Conservation (phyloP, 2,797 vertebrate genomes). For the Phalanger gymnotis region DNA sequence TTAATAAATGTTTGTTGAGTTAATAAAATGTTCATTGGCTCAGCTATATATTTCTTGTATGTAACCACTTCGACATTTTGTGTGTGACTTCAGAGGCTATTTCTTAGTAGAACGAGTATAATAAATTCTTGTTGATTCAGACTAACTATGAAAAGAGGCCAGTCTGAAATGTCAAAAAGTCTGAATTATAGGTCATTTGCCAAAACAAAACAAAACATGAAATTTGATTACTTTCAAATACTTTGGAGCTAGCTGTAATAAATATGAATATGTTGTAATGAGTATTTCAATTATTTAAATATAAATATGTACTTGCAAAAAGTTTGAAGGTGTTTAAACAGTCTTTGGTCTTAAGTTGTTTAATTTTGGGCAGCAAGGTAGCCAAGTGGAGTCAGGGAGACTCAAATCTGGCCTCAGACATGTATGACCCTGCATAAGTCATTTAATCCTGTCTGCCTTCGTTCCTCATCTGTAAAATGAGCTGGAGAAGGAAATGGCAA, state of each 20-base stretch:
- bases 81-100: not conserved
- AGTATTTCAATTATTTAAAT: not conserved
- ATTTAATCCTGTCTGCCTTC: not conserved
- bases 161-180: not conserved
- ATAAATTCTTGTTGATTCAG: not conserved
- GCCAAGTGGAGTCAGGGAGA: not conserved
- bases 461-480: not conserved
- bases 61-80: not conserved
- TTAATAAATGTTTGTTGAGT: not conserved
- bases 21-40: not conserved
- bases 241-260: not conserved
- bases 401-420: not conserved
- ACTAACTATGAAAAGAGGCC: not conserved
- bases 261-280: not conserved
- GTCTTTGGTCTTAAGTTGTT: not conserved
- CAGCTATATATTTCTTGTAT: not conserved
- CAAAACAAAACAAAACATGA: not conserved
- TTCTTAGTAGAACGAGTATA: not conserved
- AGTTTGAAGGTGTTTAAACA: not conserved
- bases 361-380: not conserved
- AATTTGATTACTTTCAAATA: not conserved
- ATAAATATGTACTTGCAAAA: not conserved
- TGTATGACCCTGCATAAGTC: not conserved
- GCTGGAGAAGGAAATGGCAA: not conserved
- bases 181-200: not conserved